Base-by-base conservation (phyloP, 2,888 invertebrate species). In the Spilarctia lutea region DNA sequence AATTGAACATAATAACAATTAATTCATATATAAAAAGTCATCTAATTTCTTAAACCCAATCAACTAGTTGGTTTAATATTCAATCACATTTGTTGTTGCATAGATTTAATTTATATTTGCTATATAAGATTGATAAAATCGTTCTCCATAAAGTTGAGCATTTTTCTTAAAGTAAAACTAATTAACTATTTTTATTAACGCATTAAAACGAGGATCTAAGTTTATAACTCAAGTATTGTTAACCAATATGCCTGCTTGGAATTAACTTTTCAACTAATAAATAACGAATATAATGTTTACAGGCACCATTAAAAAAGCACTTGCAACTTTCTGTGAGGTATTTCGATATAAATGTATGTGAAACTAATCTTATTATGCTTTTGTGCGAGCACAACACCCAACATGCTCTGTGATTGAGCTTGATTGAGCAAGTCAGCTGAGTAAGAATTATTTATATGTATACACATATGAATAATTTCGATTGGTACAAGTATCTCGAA, bases 341-440 rank as follows among this genome's bases (percentile, higher is more conserved):
- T 83, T 80, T 77, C 77, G 79, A 75, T 74, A 78, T 77, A 78
- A 70, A 79, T 82, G 76, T 72, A 80, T 79, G 76, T 82, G 80
- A 75, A 79, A 79, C 78, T 80, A 84, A 84, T 79, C 80, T 81
- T 87, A 89, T 88, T 88, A 91, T 90, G 91, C 88, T 86, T 94
- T 95, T 95, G 94, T 94, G 95, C 94, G 94, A 92, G 89, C 87
- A 83, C 86, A 83, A 89, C 84, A 88, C 87, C 84, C 88, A 88
- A 86, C 83, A 86, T 83, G 87, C 87, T 85, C 89, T 81, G 79
- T 83, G 85, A 84, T 94, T 94, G 92, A 94, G 94, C 94, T 89
- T 85, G 85, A 88, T 94, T 95, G 95, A 95, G 95, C 95, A 94
- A 92, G 86, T 65, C 81, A 85, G 83, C 81, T 83, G 63, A 35